Percentiles rank a stretch among this genome's conserved stretches.
phyloP scores from a whole-genome alignment of 2,113 vertebrate genomes.

The Triplophysa dalaica region DNA sequence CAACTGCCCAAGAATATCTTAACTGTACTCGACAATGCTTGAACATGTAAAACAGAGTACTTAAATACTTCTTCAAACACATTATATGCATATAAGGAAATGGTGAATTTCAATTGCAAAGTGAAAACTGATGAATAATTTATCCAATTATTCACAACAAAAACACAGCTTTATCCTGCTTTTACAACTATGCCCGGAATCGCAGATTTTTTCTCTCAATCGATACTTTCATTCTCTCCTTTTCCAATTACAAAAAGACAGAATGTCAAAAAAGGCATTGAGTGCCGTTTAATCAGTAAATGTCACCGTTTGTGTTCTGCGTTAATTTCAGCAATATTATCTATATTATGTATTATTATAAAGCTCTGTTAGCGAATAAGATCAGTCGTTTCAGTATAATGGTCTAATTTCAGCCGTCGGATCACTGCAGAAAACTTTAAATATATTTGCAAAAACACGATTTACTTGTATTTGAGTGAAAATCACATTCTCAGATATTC shows the following conservation, averaged over 20 bases:
- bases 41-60: background rate
- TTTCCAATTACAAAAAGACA: background rate
- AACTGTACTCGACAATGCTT: background rate
- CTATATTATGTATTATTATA: no score
- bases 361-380: no score
- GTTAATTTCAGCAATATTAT: background rate
- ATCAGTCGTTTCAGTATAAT: no score
- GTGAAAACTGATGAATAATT: conserved; percentile 26
- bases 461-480: no score
- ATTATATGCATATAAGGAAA: conserved; percentile 23
- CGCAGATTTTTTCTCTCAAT: conserved; percentile 11
- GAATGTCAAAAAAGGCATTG: conserved; percentile 10
- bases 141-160: conserved; percentile 15
- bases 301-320: background rate
- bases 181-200: conserved; percentile 10
- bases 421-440: background rate
- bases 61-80: background rate
- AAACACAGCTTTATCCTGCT: conserved; percentile 24
- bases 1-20: background rate
- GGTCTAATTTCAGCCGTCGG: background rate
- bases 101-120: conserved; percentile 33
- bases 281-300: conserved; percentile 24
- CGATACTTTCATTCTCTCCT: conserved; percentile 13
- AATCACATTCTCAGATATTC: no score
- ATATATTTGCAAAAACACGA: no score